These are phyloP conservation scores for Podabrus alpinus DNA, from an alignment of 2,888 invertebrate genomes.

Conservation along the genomic window DNA sequence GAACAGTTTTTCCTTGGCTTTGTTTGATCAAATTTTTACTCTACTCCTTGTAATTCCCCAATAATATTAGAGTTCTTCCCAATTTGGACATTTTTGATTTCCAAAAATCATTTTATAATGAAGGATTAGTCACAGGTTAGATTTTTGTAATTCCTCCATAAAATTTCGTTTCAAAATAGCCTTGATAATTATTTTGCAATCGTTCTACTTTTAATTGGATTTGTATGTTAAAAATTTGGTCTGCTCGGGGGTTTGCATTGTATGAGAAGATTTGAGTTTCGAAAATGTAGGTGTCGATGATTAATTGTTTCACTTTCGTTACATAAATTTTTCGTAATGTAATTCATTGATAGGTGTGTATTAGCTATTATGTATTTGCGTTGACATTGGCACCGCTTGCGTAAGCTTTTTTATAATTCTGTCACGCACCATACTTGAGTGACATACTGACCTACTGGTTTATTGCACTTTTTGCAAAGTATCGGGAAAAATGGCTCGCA, in stretches of 20 bases:
- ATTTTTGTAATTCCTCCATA: background rate
- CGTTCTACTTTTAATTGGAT: background rate
- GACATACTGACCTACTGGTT: constrained; percentile 28
- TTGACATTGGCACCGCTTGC: constrained; percentile 26
- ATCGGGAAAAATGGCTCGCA: background rate
- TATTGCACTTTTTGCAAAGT: background rate
- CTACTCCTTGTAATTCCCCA: too few species aligned
- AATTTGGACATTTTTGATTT: too few species aligned
- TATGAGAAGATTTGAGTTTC: background rate
- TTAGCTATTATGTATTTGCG: background rate
- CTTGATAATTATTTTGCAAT: background rate
- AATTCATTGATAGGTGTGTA: background rate
- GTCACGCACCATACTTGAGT: constrained; percentile 13
- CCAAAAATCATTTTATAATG: too few species aligned
- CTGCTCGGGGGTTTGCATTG: background rate
- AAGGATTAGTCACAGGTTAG: background rate
- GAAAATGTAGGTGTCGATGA: background rate
- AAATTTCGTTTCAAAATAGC: background rate
- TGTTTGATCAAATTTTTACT: too few species aligned
- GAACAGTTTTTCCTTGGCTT: too few species aligned
- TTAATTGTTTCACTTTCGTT: background rate
- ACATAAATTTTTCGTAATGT: background rate
- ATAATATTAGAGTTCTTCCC: too few species aligned
- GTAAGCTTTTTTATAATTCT: constrained; percentile 22
- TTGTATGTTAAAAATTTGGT: background rate